Evolutionary conservation across 2,113 vertebrate genomes (phyloP).

Genomic region (Caracal caracal): DNA sequence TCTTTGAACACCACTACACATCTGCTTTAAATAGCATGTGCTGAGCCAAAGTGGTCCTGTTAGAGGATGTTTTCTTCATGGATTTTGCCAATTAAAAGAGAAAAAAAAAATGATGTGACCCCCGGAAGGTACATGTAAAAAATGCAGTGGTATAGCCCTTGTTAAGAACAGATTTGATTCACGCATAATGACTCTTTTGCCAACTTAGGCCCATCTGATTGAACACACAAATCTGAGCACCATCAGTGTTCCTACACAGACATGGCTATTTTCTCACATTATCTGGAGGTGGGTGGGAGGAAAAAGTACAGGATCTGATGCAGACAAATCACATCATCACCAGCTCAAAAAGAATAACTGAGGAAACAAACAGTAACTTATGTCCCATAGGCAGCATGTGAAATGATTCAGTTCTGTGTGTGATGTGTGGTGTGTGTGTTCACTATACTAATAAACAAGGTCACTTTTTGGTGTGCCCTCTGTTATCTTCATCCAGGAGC

Average conservation of each 20-base stretch:
- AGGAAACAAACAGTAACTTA: constrained; percentile 80
- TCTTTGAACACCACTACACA: not conserved
- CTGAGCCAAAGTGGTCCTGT: not conserved
- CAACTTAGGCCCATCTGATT: constrained; percentile 76
- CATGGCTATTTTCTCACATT: constrained; percentile 82
- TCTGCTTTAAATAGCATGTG: constrained; percentile 73
- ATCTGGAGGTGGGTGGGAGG: constrained; percentile 57
- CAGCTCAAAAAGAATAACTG: constrained; percentile 73
- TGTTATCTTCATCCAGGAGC: constrained; percentile 81
- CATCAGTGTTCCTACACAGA: constrained; percentile 74
- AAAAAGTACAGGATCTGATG: constrained; percentile 78
- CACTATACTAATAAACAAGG: constrained; percentile 83
- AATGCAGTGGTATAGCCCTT: constrained; percentile 86
- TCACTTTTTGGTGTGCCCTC: constrained; percentile 86
- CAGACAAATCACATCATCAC: constrained; percentile 81
- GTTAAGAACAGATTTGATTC: constrained; percentile 75
- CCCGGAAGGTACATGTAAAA: constrained; percentile 58
- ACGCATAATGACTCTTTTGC: constrained; percentile 72
- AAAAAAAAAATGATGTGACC: constrained; percentile 46
- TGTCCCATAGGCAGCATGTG: constrained; percentile 87
- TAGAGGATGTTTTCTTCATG: constrained; percentile 25
- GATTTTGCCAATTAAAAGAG: constrained; percentile 15
- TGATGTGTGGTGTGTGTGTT: constrained; percentile 65
- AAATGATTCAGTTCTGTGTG: constrained; percentile 80
- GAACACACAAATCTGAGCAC: constrained; percentile 76